Conservation (phyloP, 1,140 invertebrate genomes). For the Bombus vancouverensis region DNA sequence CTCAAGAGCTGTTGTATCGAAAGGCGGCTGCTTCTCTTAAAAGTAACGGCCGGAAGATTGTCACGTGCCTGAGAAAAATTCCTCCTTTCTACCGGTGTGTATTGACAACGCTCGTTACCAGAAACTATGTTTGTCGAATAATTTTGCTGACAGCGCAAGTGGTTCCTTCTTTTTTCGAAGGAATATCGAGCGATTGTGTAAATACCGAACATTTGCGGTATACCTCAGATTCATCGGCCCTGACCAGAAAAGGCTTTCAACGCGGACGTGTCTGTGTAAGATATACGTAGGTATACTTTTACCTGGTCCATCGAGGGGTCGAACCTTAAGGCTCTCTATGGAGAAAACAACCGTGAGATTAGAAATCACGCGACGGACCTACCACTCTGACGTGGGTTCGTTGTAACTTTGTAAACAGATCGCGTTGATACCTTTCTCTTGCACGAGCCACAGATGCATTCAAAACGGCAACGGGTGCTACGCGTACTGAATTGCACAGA, state of each 20-base stretch:
- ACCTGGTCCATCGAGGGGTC: conserved; percentile 11
- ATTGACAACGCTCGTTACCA: neutral
- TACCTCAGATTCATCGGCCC: neutral
- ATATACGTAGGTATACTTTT: neutral
- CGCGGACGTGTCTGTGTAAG: conserved; percentile 37
- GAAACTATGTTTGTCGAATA: neutral
- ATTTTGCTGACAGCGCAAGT: neutral
- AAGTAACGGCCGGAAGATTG: conserved; percentile 68
- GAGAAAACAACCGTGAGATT: conserved; percentile 42
- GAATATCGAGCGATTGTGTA: neutral
- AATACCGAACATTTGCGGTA: conserved; percentile 28
- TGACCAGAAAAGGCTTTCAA: conserved; percentile 23
- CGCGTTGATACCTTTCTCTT: conserved; percentile 15
- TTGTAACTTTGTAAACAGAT: conserved; percentile 16
- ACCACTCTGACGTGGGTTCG: neutral
- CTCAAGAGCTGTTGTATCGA: conserved; percentile 12
- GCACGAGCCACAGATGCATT: neutral
- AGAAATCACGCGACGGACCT: conserved; percentile 25
- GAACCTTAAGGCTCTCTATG: neutral
- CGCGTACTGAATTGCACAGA: neutral
- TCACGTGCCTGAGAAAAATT: neutral
- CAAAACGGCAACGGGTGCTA: neutral
- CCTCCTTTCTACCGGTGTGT: neutral
- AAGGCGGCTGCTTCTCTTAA: conserved; percentile 16
- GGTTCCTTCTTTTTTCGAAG: neutral